Conservation (phyloP, 1,140 invertebrate genomes). For the Drosophila carrolli region DNA sequence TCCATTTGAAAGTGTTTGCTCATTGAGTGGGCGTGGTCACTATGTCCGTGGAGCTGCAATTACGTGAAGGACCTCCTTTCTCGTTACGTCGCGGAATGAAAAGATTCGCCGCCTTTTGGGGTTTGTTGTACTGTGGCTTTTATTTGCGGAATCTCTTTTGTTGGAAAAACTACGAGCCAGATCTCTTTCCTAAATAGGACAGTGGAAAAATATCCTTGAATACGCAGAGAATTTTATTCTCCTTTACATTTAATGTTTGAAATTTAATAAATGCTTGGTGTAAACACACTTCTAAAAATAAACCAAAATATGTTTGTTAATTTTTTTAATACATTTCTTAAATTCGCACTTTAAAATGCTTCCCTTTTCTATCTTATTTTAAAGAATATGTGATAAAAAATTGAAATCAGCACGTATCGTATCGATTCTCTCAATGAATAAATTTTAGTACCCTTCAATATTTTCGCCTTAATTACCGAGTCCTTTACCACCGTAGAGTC, state of each 20-base stretch:
- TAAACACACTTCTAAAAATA: too few relatives aligned
- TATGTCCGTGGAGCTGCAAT: constrained; percentile 52
- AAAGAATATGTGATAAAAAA: too few relatives aligned
- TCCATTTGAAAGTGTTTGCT: constrained; percentile 51
- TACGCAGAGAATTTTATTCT: not conserved
- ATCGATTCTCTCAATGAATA: too few relatives aligned
- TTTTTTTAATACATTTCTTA: too few relatives aligned
- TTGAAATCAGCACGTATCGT: too few relatives aligned
- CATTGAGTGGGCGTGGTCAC: constrained; percentile 64
- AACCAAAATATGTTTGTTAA: too few relatives aligned
- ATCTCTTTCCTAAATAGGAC: constrained; percentile 9
- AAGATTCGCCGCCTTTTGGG: constrained; percentile 23
- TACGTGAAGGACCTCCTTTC: constrained; percentile 49
- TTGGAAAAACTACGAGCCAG: constrained; percentile 21
- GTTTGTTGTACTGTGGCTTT: constrained; percentile 33
- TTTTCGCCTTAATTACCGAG: constrained; percentile 2
- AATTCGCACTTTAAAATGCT: too few relatives aligned
- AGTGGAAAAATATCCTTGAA: not conserved
- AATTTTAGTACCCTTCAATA: not conserved
- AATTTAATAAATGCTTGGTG: too few relatives aligned
- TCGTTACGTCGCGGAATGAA: constrained; percentile 27
- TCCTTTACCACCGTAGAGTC: constrained; percentile 13
- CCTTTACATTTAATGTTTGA: too few relatives aligned
- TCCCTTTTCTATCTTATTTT: too few relatives aligned
- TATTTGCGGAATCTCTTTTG: constrained; percentile 35